phyloP scores from a whole-genome alignment of 2,113 vertebrate species.

The Neopipo cinnamomea region DNA sequence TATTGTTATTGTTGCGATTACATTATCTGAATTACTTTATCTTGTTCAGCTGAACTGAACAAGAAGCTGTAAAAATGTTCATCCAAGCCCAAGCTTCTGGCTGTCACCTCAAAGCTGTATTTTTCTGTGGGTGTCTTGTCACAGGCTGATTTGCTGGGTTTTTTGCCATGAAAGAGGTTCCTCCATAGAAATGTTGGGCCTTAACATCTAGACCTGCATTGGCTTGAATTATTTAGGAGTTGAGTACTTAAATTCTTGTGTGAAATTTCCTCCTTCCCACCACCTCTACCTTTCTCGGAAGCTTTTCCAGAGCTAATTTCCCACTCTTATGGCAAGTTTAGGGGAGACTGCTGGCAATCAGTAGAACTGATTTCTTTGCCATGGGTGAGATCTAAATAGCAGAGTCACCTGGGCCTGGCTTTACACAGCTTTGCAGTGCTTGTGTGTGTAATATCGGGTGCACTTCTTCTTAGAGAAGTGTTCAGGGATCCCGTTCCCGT shows the following conservation, averaged over 20 bases:
- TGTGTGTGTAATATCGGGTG: background rate
- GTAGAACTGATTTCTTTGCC: background rate
- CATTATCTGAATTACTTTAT: no score
- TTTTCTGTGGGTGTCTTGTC: background rate
- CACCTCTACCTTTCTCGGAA: background rate
- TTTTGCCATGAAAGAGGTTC: background rate
- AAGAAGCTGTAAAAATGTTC: background rate
- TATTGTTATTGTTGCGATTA: no score
- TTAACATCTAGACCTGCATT: background rate
- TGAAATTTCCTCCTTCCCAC: background rate
- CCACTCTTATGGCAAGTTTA: background rate
- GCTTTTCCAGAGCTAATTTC: background rate
- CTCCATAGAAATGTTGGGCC: background rate
- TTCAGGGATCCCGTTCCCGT: background rate
- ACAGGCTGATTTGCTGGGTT: background rate
- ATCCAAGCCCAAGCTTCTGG: background rate
- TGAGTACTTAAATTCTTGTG: background rate
- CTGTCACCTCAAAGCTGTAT: background rate
- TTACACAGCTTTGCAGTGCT: fast-evolving
- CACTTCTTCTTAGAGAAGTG: background rate
- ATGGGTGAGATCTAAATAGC: background rate
- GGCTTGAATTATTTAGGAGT: background rate
- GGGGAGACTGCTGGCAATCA: background rate
- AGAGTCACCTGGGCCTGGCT: background rate
- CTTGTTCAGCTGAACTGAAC: background rate